Base-by-base conservation (phyloP, 92 coral and sea anemone genomes). In the Phenganax stokvisi region DNA sequence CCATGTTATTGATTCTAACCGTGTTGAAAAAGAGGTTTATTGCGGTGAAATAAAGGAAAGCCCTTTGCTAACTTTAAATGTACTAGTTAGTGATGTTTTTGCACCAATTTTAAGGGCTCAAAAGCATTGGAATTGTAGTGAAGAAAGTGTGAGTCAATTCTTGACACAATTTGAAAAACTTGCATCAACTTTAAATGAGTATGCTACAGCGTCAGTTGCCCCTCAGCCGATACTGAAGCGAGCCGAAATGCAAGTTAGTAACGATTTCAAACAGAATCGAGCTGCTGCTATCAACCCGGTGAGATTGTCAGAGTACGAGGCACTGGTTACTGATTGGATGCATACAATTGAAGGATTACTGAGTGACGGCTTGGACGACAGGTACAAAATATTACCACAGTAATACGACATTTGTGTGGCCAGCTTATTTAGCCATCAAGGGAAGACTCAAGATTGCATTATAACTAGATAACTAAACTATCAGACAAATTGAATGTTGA, bases 21-120 rank as follows among this genome's bases (percentile, higher is more conserved):
- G 97, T 54, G 99, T 96, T 56, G 99, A 96, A 80, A 96, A 96
- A 60, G 99, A 96, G 80, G 99, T 96, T 57, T 96, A 86, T 81
- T 96, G 99, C 81, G 99, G 99, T 6, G 99, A 96, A 90, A 96
- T 96, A 68, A 96, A 92, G 59, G 97, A 96, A 85, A 89, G 89
- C 74, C 99, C 99, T 77, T 83, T 96, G 16, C 89, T 96, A 53
- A 92, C 90, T 62, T 89, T 96, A 53, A 96, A 92, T 75, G 81
- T 97, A 58, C 88, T 96, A 63, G 90, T 96, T 29, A 92, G 92
- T 29, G 93, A 89, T 62, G 83, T 91, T 25, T 96, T 96, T 81
- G 92, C 86, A 12, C 99, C 99, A 13, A 87, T 96, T 64, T 83
- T 96, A 51, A 97, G 91, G 69, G 93, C 96, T 30, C 99, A 96